These are phyloP conservation scores for Acanthoscelides obtectus DNA, from an alignment of 2,888 invertebrate genomes.

Conservation along the genomic window DNA sequence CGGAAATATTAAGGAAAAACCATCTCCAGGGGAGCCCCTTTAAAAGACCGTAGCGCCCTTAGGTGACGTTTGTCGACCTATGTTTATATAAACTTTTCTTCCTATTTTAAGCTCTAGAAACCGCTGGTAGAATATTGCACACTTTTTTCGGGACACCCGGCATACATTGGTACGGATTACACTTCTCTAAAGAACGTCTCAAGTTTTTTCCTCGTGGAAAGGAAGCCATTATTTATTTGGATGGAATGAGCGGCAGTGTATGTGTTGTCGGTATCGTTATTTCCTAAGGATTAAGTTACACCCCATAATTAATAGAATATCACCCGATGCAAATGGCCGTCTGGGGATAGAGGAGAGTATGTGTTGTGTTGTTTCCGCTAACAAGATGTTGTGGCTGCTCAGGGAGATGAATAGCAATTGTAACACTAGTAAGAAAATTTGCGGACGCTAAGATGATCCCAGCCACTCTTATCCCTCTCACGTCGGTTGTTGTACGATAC, in stretches of 20 bases:
- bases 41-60: too few relatives aligned
- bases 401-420: background rate
- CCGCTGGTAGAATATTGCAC: too few relatives aligned
- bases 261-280: background rate
- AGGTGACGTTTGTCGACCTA: too few relatives aligned
- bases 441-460: background rate
- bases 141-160: too few relatives aligned
- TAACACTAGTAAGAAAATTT: background rate
- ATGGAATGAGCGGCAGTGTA: background rate
- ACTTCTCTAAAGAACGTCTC: too few relatives aligned
- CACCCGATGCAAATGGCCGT: background rate
- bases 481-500: too few relatives aligned
- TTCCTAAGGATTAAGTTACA: background rate
- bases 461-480: too few relatives aligned
- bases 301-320: background rate
- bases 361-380: background rate
- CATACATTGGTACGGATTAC: too few relatives aligned
- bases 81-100: too few relatives aligned
- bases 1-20: too few relatives aligned
- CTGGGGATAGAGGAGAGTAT: background rate
- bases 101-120: too few relatives aligned
- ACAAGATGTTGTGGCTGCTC: background rate
- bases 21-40: too few relatives aligned
- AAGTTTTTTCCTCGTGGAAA: background rate
- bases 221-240: background rate